Conservation (phyloP, 2,113 vertebrate genomes). For the Bungarus multicinctus region DNA sequence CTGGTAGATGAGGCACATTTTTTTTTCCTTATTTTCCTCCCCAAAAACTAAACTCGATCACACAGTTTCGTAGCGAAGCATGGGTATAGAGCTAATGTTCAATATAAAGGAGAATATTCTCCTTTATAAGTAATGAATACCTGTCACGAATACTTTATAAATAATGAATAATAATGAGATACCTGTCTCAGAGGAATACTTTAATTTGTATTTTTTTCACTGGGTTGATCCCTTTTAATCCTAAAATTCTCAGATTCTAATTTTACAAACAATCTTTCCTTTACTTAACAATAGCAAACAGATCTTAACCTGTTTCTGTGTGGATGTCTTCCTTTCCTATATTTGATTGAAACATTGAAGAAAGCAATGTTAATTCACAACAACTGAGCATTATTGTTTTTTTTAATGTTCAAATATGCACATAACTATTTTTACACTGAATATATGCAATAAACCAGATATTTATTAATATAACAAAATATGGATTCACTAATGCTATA, state of each 20-base stretch:
- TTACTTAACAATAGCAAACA: neutral
- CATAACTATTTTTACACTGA: neutral
- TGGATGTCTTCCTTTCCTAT: neutral
- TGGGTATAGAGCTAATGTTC: neutral
- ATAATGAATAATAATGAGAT: neutral
- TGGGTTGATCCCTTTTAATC: neutral
- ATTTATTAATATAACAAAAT: neutral
- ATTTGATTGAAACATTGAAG: neutral
- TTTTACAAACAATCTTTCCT: neutral
- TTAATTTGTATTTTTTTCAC: neutral
- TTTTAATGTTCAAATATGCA: neutral
- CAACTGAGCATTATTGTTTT: neutral
- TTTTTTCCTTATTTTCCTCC: no score
- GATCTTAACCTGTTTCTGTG: neutral
- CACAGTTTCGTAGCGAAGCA: no score
- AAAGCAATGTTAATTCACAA: neutral
- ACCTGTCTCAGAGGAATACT: neutral
- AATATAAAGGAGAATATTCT: neutral
- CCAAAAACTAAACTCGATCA: no score
- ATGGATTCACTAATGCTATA: neutral
- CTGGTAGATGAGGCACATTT: no score
- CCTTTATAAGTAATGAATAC: neutral
- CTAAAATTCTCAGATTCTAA: neutral
- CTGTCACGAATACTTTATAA: neutral
- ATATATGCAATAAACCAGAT: neutral